These are phyloP conservation scores for Cervus canadensis DNA, from an alignment of 2,113 vertebrate genomes.

Conservation along the genomic window DNA sequence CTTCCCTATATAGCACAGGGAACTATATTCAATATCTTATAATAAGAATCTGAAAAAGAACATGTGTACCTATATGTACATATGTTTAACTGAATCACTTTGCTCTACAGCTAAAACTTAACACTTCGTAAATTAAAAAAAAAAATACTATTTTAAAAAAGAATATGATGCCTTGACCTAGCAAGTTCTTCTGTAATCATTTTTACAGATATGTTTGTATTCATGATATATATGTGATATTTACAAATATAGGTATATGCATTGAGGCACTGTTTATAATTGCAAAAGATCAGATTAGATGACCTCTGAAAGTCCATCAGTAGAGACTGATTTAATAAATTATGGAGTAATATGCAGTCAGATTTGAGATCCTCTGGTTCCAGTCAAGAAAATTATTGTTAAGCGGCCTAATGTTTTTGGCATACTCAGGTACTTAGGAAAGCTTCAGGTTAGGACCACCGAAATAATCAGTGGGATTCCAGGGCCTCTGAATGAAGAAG, in stretches of 20 bases:
- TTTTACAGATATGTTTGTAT: background rate
- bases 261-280: background rate
- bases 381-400: background rate
- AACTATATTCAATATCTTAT: background rate
- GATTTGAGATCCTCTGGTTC: conserved; percentile 2
- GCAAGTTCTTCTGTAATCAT: background rate
- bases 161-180: background rate
- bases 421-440: background rate
- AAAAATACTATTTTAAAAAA: fast-evolving
- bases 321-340: background rate
- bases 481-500: background rate
- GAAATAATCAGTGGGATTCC: background rate
- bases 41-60: background rate
- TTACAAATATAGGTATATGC: background rate
- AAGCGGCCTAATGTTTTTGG: background rate
- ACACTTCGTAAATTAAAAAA: background rate
- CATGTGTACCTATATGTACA: background rate
- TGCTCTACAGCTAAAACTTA: background rate
- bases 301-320: background rate
- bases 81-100: background rate
- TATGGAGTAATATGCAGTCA: background rate
- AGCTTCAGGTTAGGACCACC: background rate
- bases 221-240: background rate
- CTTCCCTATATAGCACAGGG: background rate
- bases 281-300: background rate